Conservation (phyloP, 2,113 vertebrate species). For the Aleadryas rufinucha region DNA sequence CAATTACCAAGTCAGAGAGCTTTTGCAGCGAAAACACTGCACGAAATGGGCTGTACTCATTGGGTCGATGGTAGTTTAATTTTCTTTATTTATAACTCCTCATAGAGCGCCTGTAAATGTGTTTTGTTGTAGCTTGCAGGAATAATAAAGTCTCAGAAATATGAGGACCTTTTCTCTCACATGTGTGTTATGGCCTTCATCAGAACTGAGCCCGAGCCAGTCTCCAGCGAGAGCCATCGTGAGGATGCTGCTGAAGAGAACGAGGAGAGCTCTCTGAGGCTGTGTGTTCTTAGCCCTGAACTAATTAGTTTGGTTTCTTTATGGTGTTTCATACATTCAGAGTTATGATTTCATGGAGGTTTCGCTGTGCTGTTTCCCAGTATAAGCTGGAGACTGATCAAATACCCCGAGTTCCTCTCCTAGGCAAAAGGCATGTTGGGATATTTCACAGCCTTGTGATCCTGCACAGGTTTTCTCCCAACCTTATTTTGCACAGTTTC, state of each 20-base stretch:
- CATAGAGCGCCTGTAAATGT: not conserved
- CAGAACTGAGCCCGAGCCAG: not conserved
- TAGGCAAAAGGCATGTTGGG: not conserved
- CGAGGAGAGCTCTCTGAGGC: not conserved
- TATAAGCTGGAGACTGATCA: not conserved
- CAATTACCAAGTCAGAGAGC: constrained; percentile 4
- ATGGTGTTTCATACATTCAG: not conserved
- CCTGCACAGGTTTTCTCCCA: not conserved
- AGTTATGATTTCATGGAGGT: not conserved
- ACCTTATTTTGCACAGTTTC: not conserved
- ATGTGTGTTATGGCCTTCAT: not conserved
- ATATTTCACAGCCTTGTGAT: not conserved
- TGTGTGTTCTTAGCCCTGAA: not conserved
- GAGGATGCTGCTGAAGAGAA: not conserved
- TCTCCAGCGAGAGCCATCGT: not conserved
- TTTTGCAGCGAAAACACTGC: not conserved
- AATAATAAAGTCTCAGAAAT: constrained; percentile 43
- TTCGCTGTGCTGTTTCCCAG: not conserved
- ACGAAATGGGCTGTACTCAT: not conserved
- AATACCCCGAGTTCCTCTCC: not conserved
- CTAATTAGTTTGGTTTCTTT: not conserved
- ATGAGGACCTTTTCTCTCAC: not conserved
- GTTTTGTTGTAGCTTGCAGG: not conserved
- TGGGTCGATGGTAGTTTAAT: constrained; percentile 45
- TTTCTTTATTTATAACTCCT: constrained; percentile 55